Evolutionary conservation across 2,113 vertebrate genomes (phyloP).

Genomic region (Oxyruncus cristatus): DNA sequence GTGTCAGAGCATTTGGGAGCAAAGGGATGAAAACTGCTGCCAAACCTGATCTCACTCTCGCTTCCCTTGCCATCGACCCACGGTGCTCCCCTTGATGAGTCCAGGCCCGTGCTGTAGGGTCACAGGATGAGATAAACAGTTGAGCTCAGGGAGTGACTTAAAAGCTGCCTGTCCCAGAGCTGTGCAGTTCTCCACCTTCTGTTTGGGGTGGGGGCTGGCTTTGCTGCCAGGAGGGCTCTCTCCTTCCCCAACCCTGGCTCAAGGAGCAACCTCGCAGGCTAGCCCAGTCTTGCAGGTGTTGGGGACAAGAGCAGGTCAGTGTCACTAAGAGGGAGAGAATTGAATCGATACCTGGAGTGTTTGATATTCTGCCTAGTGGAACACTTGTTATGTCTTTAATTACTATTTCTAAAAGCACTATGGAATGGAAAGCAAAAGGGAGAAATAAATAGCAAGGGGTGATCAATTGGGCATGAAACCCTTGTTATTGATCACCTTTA

Average conservation of each 20-base stretch:
- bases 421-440: constrained; percentile 66
- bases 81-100: rapidly evolving
- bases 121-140: rapidly evolving
- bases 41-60: background rate
- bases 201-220: background rate
- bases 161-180: background rate
- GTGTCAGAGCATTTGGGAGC: background rate
- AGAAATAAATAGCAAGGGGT: constrained; percentile 76
- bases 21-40: background rate
- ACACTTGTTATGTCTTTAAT: constrained; percentile 68
- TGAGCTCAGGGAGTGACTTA: background rate
- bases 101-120: rapidly evolving
- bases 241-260: background rate
- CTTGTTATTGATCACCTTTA: constrained; percentile 96
- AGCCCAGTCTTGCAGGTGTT: background rate
- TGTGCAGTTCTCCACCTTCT: rapidly evolving
- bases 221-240: background rate
- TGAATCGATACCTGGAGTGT: constrained; percentile 30
- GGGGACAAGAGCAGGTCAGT: background rate
- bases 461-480: constrained; percentile 85
- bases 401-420: constrained; percentile 65
- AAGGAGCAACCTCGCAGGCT: background rate
- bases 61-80: no score
- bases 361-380: constrained; percentile 66
- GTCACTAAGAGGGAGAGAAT: background rate